Evolutionary conservation across 2,113 vertebrate genomes (phyloP).

Genomic region (Corythornis madagascariensis): DNA sequence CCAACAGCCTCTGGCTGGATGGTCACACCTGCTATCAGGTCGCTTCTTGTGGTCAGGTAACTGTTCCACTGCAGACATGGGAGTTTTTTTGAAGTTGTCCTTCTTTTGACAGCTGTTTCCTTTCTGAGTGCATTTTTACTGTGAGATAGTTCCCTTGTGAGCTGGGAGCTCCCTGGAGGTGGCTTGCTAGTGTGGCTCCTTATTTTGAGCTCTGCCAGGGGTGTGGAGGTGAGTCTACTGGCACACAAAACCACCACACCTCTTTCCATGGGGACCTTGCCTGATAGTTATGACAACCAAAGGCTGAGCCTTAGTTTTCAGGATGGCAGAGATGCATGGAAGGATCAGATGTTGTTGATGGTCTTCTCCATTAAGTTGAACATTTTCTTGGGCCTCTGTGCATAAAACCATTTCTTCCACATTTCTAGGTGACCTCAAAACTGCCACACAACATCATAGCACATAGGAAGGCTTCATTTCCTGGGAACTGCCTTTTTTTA

Average conservation of each 20-base stretch:
- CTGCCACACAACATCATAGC: neutral
- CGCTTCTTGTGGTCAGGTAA: fast-evolving
- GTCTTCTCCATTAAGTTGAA: neutral
- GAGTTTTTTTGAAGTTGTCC: neutral
- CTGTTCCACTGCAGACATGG: neutral
- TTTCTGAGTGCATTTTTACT: neutral
- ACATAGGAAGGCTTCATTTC: neutral
- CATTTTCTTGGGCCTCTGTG: neutral
- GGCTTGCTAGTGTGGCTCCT: neutral
- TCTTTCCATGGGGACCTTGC: neutral
- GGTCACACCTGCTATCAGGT: neutral
- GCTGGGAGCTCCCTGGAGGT: neutral
- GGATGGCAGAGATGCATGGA: neutral
- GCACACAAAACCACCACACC: neutral
- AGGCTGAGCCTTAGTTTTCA: neutral
- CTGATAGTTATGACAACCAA: neutral
- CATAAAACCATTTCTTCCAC: neutral
- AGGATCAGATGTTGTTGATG: neutral
- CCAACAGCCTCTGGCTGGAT: neutral
- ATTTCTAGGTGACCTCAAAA: neutral
- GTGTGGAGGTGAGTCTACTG: neutral
- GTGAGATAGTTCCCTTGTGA: neutral
- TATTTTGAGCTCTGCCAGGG: neutral
- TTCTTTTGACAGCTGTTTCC: neutral
- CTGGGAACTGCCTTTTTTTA: neutral